These are phyloP conservation scores for Diarsia dahlii DNA, from an alignment of 2,888 invertebrate species.

Conservation along the genomic window DNA sequence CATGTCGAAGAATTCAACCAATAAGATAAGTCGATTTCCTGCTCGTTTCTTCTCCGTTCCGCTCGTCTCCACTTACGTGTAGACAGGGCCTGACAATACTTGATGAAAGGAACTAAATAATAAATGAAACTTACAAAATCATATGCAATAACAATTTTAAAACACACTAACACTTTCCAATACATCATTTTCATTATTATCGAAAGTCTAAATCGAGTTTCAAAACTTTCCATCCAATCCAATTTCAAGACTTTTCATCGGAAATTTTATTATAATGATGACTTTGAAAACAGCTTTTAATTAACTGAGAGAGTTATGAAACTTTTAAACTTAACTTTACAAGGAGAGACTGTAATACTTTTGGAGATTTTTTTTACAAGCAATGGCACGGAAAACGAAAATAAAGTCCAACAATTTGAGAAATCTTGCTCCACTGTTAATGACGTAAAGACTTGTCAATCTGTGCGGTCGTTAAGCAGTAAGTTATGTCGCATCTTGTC, in stretches of 20 bases:
- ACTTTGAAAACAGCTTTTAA: not conserved
- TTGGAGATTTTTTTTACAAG: not conserved
- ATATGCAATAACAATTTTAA: not conserved
- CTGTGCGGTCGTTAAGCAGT: conserved; percentile 53
- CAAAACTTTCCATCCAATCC: not conserved
- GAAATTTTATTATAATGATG: not conserved
- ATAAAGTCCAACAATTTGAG: conserved; percentile 18
- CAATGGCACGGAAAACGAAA: conserved; percentile 24
- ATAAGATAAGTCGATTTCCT: too few relatives aligned
- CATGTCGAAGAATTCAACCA: too few relatives aligned
- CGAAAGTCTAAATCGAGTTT: not conserved
- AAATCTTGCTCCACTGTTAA: conserved; percentile 39
- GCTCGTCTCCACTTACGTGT: too few relatives aligned
- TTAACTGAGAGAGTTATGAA: not conserved
- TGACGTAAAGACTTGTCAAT: conserved; percentile 55
- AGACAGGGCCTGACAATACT: too few relatives aligned
- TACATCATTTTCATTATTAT: not conserved
- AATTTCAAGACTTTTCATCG: not conserved
- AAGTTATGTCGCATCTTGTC: conserved; percentile 63
- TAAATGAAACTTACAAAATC: not conserved
- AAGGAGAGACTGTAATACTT: not conserved
- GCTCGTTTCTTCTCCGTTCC: too few relatives aligned
- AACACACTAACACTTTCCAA: not conserved
- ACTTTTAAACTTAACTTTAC: not conserved
- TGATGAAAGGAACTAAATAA: not conserved